Base-by-base conservation (phyloP, 2,797 vertebrate genomes). In the Dallia pectoralis region DNA sequence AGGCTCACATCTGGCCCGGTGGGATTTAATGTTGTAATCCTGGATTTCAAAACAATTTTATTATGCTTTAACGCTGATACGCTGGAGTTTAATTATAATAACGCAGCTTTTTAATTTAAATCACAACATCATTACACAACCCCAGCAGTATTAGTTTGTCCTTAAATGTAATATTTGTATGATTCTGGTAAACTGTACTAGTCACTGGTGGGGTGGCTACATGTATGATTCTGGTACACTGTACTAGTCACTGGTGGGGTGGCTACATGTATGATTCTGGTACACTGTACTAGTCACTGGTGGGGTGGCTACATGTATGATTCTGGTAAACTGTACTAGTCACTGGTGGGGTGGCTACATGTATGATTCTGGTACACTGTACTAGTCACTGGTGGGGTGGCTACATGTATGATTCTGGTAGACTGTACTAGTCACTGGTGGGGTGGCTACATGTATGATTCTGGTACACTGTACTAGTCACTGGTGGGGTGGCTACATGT, bases 21-120 rank as follows among this genome's bases (percentile, higher is more conserved):
- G 9, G 88, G 92, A 90, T 89, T 93, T 90, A 89, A 75, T n/a
- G 74, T 80, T 94, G 91, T 93, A 94, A 93, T 94, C 93, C 90
- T 82, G 33, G 81, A 88, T 91, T 93, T 89, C 86, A 82, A 86
- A 93, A 90, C 88, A 81, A 89, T 90, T 93, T 93, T 91, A 89
- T 92, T 82, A 87, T 89, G 88, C 87, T 89, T 89, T 74, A 89
- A 44, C 12, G 86, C 87, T 87, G 89, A 90, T 91, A 90, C 25
- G 69, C 78, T 77, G 81, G 82, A 89, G 84, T 92, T 91, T 93
- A 93, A 94, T 94, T 92, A 93, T 86, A 85, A 84, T 93, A 94
- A 93, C 94, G 93, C 89, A 92, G 91, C 87, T 91, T 93, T n/a
- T 84, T 88, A 75, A 69, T 85, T 89, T 87, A 73, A 84, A 82